phyloP scores from a whole-genome alignment of 2,888 invertebrate species.

The Elaeidobius kamerunicus region DNA sequence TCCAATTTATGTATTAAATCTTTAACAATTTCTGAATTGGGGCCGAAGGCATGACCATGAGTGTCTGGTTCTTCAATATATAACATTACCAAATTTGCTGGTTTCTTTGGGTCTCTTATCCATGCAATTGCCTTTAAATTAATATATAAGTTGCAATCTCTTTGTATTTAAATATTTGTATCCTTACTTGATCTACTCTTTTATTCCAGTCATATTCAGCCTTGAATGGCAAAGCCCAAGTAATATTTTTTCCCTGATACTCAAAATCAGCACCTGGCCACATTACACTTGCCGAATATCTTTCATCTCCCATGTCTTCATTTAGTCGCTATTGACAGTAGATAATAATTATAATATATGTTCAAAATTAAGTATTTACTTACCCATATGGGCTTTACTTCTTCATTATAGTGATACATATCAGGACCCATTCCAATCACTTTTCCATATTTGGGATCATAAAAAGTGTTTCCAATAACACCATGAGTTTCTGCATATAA shows the following conservation, averaged over 20 bases:
- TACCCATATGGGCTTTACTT: conserved; percentile 59
- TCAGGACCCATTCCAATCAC: conserved; percentile 45
- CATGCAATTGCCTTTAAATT: conserved; percentile 58
- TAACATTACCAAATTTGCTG: conserved; percentile 65
- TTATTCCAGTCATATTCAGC: conserved; percentile 50
- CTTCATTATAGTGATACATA: conserved; percentile 57
- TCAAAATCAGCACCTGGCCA: conserved; percentile 63
- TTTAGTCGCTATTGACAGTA: conserved; percentile 59
- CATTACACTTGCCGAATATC: conserved; percentile 64
- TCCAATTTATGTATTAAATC: conserved; percentile 52
- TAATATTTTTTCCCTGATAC: conserved; percentile 53
- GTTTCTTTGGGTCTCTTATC: conserved; percentile 56
- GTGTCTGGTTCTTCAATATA: conserved; percentile 71
- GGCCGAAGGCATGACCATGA: conserved; percentile 60
- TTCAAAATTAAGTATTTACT: conserved; percentile 34
- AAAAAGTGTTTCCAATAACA: conserved; percentile 61
- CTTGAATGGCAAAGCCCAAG: conserved; percentile 50
- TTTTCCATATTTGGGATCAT: conserved; percentile 50
- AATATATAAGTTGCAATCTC: conserved; percentile 2
- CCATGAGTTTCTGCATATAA: conserved; percentile 67
- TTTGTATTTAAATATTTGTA: conserved; percentile 1
- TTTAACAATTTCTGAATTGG: conserved; percentile 48
- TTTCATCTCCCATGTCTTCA: conserved; percentile 52
- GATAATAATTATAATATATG: background rate
- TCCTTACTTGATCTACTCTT: conserved; percentile 54